A percentile compares a stretch with the other conserved stretches of the same genome.
phyloP scores from a whole-genome alignment of 2,797 vertebrate genomes.

The Melanogrammus aeglefinus region DNA sequence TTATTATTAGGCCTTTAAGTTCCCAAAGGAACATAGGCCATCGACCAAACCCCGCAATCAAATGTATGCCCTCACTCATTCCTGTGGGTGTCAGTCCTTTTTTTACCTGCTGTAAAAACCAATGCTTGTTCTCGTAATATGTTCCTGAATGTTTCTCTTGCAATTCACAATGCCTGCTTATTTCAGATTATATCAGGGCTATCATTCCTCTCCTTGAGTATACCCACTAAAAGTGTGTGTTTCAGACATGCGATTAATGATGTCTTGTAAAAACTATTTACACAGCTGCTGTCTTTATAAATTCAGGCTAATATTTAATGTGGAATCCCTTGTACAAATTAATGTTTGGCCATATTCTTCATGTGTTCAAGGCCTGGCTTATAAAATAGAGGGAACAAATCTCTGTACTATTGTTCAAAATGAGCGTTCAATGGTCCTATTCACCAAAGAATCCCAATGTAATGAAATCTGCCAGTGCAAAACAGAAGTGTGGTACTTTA shows the following conservation, averaged over 20 bases:
- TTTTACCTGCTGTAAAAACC: background rate
- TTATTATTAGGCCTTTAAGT: too few species aligned
- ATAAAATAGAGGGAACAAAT: background rate
- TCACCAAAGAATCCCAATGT: background rate
- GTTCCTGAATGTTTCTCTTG: background rate
- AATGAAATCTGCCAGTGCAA: background rate
- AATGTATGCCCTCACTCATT: background rate
- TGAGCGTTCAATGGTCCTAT: background rate
- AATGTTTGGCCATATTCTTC: constrained; percentile 16
- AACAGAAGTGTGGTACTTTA: background rate
- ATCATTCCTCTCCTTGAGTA: background rate
- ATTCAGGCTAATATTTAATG: constrained; percentile 48
- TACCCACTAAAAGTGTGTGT: background rate
- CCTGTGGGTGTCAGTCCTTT: background rate
- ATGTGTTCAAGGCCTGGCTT: background rate
- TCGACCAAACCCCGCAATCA: too few species aligned
- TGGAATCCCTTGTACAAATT: constrained; percentile 48
- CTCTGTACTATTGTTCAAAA: background rate
- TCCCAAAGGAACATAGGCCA: too few species aligned
- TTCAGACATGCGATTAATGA: background rate
- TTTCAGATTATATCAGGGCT: background rate
- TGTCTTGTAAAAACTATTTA: background rate
- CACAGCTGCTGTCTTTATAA: constrained; percentile 35
- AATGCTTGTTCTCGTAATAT: background rate
- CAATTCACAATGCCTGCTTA: background rate